These are phyloP conservation scores for Athene cunicularia DNA, from an alignment of 2,113 vertebrate genomes.

Conservation along the genomic window DNA sequence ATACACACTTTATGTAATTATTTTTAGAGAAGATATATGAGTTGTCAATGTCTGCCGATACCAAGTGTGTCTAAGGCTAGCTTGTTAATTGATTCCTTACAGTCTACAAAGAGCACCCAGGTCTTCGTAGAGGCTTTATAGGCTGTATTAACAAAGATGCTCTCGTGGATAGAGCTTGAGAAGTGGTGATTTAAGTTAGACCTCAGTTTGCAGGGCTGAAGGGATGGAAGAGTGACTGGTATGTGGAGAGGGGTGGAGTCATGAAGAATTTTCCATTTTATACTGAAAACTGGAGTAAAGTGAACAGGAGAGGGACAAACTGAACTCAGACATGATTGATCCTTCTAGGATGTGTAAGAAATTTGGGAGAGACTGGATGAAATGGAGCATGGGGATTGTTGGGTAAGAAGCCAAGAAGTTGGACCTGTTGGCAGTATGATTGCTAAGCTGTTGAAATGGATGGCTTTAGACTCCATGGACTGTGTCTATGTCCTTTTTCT, in stretches of 20 bases:
- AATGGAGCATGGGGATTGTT: neutral
- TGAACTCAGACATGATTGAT: neutral
- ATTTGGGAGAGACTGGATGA: neutral
- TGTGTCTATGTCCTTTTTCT: neutral
- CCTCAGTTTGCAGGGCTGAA: neutral
- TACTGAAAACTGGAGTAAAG: neutral
- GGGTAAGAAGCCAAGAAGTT: neutral
- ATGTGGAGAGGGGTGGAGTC: neutral
- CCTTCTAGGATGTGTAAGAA: neutral
- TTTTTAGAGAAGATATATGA: neutral
- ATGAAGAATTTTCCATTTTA: neutral
- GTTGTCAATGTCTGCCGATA: neutral
- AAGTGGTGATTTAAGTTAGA: neutral
- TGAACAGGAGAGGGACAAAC: neutral
- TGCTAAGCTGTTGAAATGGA: neutral
- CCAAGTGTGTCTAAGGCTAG: neutral
- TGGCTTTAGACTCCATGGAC: neutral
- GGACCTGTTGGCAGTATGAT: neutral
- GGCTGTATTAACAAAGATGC: neutral
- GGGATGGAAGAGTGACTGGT: neutral
- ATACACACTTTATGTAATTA: neutral
- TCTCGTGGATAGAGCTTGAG: neutral
- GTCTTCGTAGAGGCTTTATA: neutral
- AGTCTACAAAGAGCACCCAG: neutral
- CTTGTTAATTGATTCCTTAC: neutral